Conservation (phyloP, 2,888 invertebrate genomes). For the Pyrrhosoma nymphula region DNA sequence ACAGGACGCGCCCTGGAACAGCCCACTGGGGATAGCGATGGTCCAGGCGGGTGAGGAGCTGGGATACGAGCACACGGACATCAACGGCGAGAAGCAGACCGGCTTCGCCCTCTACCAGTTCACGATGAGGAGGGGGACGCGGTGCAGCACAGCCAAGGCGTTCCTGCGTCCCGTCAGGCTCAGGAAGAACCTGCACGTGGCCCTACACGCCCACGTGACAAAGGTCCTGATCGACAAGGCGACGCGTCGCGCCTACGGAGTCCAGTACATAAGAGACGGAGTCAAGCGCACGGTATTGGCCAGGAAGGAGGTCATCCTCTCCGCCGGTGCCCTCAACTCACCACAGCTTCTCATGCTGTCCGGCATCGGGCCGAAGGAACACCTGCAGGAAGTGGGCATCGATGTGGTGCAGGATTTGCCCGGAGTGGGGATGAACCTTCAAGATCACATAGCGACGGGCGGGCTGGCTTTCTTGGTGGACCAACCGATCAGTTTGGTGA, state of each 20-base stretch:
- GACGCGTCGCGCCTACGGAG: constrained; percentile 87
- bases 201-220: constrained; percentile 89
- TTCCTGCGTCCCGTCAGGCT: constrained; percentile 89
- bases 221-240: constrained; percentile 86
- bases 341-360: constrained; percentile 96
- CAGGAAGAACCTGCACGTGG: constrained; percentile 89
- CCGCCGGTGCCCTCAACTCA: constrained; percentile 93
- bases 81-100: constrained; percentile 92
- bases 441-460: constrained; percentile 94
- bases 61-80: constrained; percentile 92
- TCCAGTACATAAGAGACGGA: constrained; percentile 86
- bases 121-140: constrained; percentile 91
- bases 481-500: constrained; percentile 88
- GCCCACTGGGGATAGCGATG: constrained; percentile 91
- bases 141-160: constrained; percentile 92
- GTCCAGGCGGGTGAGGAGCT: constrained; percentile 94
- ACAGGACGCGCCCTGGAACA: constrained; percentile 89
- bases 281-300: constrained; percentile 83
- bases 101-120: constrained; percentile 93
- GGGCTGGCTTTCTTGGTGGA: constrained; percentile 90
- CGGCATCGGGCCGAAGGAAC: constrained; percentile 90
- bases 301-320: constrained; percentile 89
- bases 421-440: constrained; percentile 92
- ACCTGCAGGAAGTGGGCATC: constrained; percentile 86
- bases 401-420: constrained; percentile 87